Base-by-base conservation (phyloP, 2,797 vertebrate genomes). In the Tragelaphus eurycerus region DNA sequence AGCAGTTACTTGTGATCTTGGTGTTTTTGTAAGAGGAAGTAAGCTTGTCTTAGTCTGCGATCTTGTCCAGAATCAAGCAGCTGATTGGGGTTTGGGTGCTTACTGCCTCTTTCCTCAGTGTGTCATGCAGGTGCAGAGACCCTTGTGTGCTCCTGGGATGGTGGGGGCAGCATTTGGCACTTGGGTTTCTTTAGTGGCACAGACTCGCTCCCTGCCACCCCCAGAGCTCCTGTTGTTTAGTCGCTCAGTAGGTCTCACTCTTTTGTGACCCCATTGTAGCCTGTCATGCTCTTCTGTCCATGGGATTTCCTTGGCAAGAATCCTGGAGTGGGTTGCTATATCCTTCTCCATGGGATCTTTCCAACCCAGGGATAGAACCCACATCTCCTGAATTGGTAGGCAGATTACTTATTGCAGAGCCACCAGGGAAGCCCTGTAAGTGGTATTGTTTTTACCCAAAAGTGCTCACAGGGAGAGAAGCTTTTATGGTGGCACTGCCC, bases 101-200 rank as follows among this genome's bases (percentile, higher is more conserved):
- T 78, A 3, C 76, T 78, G 74, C 46, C 8, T 50, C 76, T 29
- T 50, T 78, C 46, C 46, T 78, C 15, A 50, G 76, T 1, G 27
- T 46, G 38, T 46, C 34, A 0, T 71, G 64, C 38, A 74, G 71
- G 71, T 74, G 21, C 43, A 48, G 74, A 29, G 15, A 16, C 43
- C 8, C 27, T 29, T 1, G 14, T 3, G 25, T 17, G 27, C 74
- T 78, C 74, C 43, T 0, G 27, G 27, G 15, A 29, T 31, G 46
- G 74, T 0, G 0, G 27, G 25, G 74, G 43, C 43, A 48, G 74
- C 7, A 8, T 71, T 21, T 71, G 17, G 19, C 1, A 0, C 64
- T 71, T 71, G n/a, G 64, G 19, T 38, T 21, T 21, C 43, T 71
- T 38, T 3, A 23, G 76, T 16, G 4, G 27, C 27, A 1, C 46